Evolutionary conservation across 2,113 vertebrate species (phyloP), one percentile per base, ranked within the genome.

Genomic region (Heterocephalus glaber): DNA sequence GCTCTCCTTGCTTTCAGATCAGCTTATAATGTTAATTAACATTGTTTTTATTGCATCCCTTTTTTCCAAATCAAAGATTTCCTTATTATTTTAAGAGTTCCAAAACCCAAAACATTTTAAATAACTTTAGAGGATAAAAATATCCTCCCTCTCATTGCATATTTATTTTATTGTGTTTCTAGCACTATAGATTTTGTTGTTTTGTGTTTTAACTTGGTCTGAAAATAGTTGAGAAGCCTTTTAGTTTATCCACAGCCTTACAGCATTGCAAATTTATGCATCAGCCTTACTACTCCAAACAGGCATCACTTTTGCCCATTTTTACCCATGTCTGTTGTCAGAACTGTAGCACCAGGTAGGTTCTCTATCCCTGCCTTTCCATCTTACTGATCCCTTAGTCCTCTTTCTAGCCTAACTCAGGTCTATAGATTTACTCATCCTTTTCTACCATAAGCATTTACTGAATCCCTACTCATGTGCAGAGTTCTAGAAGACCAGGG

Each of bases 61-160:
- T 54, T 56, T 33, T 24, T 35, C 13, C 68, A 65, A 90, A 86
- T 61, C 35, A 68, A 66, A 33, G 4, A 4, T 85, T 92, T 95
- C 10, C 1, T 82, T 20, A 12, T 76, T 94, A 58, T 72, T 60
- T 80, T 89, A 94, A 56, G 16, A 11, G 88, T 96, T 94, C 74
- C 52, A 72, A 58, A 81, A 87, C 79, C 76, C 47, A 87, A 92
- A 89, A 54, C 5, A 38, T 65, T 89, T 96, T 56, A 93, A 95
- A 85, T 87, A 60, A 89, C 65, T 87, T 92, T 41, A 77, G 65
- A 95, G 82, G 60, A 47, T 86, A 92, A 84, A 95, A 91, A 89
- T 83, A 89, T 72, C 86, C 12, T 82, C 33, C 94, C 56, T 82
- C 13, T 61, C 41, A n/a, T n/a, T 84, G 35, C 16, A 19, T 26